Conservation (phyloP, 2,113 vertebrate genomes). For the Heptranchias perlo region DNA sequence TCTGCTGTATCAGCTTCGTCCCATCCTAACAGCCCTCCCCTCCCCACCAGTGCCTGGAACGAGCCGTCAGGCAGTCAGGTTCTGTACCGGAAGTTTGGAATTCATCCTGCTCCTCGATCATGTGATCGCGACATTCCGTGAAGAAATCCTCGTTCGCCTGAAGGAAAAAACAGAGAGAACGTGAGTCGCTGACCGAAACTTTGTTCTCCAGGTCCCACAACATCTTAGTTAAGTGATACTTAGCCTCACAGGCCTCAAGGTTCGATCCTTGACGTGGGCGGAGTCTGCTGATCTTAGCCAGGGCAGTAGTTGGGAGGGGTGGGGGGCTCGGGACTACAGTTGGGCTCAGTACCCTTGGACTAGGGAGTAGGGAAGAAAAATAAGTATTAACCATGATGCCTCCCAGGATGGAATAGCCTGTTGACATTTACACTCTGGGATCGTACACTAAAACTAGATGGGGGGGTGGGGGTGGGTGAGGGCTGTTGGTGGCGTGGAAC, state of each 20-base stretch:
- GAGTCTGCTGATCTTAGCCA: background rate
- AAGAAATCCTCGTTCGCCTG: conserved; percentile 11
- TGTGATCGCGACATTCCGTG: background rate
- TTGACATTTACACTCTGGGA: background rate
- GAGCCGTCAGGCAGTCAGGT: background rate
- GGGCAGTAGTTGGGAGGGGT: background rate
- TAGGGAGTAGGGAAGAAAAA: background rate
- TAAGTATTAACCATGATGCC: background rate
- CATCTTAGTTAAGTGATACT: background rate
- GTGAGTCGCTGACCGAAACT: background rate
- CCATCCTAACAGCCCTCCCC: background rate
- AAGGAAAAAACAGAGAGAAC: background rate
- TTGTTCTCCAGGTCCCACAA: background rate
- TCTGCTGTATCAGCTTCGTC: background rate
- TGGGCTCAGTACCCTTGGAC: background rate
- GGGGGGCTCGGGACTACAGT: background rate
- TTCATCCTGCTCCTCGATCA: background rate
- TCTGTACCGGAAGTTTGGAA: background rate
- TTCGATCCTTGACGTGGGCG: background rate
- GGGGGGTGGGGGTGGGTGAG: too few relatives aligned
- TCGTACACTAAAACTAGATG: background rate
- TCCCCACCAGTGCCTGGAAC: background rate
- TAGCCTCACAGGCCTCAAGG: background rate
- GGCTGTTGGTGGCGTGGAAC: background rate
- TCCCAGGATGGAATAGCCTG: background rate